Base-by-base conservation (phyloP, 2,797 vertebrate species). In the Nothura maculosa region DNA sequence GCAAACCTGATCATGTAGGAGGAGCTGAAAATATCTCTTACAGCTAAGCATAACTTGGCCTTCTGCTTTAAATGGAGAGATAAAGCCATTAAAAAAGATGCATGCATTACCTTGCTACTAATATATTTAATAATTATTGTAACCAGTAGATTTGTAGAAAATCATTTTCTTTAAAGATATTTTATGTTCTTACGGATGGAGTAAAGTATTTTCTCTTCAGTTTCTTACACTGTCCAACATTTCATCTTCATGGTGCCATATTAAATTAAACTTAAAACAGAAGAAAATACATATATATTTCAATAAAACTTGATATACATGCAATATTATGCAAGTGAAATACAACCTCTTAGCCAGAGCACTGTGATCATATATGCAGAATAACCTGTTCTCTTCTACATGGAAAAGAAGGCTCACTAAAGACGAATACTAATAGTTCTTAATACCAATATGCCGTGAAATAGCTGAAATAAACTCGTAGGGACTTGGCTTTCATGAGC, bases 391-490 rank as follows among this genome's bases (percentile, higher is more conserved):
- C 27, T 30, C n/a, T 76, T 4, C 77, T 18, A 32, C 74, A 70
- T 80, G 55, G 55, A 32, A 52, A 63, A 45, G 11, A 63, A 45
- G 9, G 28, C 5, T 79, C 87, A 68, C 6, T 40, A 1, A 75
- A 68, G 27, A 10, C 64, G 28, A 77, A 1, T 22, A 34, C 27
- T 5, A 8, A 2, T 72, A 73, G n/a, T 87, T 52, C 3, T 32
- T 45, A 32, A n/a, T n/a, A n/a, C n/a, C n/a, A n/a, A n/a, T n/a
- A 57, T 82, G 60, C 16, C 6, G 2, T 81, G 34, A 9, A 36
- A 15, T 0, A 45, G 45, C 5, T 73, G 58, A 45, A 34, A 7
- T 81, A 0, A 11, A 11, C 12, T 34, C 43, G 43, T 15, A 25
- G 24, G 5, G 30, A 24, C n/a, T 50, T 25, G 40, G 30, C n/a